These are phyloP conservation scores for Calameuta pallipes DNA, from an alignment of 2,888 invertebrate genomes.

Conservation along the genomic window DNA sequence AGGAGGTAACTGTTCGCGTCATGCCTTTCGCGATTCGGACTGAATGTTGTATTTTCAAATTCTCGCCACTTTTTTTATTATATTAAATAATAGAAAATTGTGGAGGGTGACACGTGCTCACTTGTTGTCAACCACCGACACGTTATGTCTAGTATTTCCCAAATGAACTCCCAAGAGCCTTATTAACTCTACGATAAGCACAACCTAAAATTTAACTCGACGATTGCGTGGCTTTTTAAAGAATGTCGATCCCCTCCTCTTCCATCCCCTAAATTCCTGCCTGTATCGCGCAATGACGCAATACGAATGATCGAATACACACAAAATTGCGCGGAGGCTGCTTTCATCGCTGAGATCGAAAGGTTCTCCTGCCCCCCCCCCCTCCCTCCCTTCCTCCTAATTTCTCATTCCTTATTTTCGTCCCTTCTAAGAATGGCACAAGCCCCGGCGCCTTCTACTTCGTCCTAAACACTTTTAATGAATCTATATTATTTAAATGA, in stretches of 20 bases:
- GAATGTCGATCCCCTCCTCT: background rate
- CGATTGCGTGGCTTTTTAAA: background rate
- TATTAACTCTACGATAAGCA: constrained; percentile 2
- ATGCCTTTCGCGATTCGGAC: background rate
- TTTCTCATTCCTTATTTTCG: background rate
- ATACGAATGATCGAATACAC: constrained; percentile 2
- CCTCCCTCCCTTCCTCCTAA: no score
- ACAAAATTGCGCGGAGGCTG: constrained; percentile 15
- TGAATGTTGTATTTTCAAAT: constrained; percentile 6
- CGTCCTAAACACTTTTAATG: constrained; percentile 3
- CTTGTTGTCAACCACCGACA: background rate
- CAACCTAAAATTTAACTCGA: background rate
- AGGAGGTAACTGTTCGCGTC: no score
- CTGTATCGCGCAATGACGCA: background rate
- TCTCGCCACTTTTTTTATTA: constrained; percentile 7
- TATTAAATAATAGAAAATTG: constrained; percentile 8
- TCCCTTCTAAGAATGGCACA: constrained; percentile 9
- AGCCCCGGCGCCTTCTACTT: constrained; percentile 11
- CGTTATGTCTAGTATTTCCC: background rate
- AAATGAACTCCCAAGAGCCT: constrained; percentile 1
- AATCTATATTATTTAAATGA: constrained; percentile 18
- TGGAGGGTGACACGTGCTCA: background rate
- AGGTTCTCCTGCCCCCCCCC: rapidly evolving
- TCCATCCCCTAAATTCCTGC: background rate
- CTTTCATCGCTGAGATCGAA: no score